Evolutionary conservation across 2,113 vertebrate species (phyloP), one percentile per base, ranked within the genome.

Genomic region (Callorhinus ursinus): DNA sequence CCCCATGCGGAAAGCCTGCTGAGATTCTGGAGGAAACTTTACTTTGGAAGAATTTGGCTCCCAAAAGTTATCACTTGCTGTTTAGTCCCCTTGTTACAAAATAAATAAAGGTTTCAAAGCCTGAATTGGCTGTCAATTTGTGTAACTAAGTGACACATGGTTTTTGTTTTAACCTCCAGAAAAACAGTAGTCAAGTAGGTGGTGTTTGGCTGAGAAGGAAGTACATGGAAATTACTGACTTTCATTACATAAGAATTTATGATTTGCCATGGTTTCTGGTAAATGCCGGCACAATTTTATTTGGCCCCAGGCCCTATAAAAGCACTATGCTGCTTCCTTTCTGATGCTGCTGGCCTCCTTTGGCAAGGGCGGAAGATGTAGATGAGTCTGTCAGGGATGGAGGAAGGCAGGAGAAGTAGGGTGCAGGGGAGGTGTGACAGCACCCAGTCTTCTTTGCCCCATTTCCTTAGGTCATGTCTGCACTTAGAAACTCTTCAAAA

Each of bases 241-340:
- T 77, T 81, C 72, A 57, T 92, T 96, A 86, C 85, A 72, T 76
- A 95, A 95, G 96, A 88, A 97, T 84, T 97, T 61, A 71, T 72
- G 95, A 96, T 97, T 98, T 94, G 81, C 79, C 67, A 26, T 65
- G 88, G 94, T 90, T 96, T 95, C 84, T 96, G 90, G 85, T 65
- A 97, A 94, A 80, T 87, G 88, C 94, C 93, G 90, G 93, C 94
- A 92, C 46, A 86, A 77, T 79, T 88, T 67, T 59, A 59, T 85
- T 96, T 97, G 81, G 96, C 97, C 88, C 14, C 67, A 86, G 96
- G 96, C 76, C 59, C 93, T 96, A 88, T 76, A 71, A 92, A 95
- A 95, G 46, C 57, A 67, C 39, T 31, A 53, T 55, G 67, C 28
- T 46, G 42, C 51, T 91, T 57, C 36, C 53, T 77, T 84, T 96